phyloP scores from a whole-genome alignment of 2,113 vertebrate genomes.

The Arothron firmamentum region DNA sequence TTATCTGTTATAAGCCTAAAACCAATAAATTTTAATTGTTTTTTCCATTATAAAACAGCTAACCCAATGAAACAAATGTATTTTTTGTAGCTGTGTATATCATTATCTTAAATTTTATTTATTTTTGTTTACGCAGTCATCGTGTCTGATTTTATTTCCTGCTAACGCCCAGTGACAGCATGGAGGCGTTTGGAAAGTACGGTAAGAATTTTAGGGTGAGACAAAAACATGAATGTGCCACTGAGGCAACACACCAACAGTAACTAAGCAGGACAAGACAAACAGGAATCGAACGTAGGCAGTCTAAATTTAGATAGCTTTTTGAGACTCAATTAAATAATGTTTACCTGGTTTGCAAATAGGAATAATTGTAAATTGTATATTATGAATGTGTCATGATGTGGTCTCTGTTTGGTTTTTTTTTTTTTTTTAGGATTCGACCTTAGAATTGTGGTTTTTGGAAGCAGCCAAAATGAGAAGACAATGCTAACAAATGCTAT shows the following conservation, averaged over 20 bases:
- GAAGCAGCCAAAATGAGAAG: slow-evolving; percentile 23
- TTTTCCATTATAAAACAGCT: too few relatives aligned
- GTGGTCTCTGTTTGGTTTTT: not conserved
- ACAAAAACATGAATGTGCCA: not conserved
- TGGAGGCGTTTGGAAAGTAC: not conserved
- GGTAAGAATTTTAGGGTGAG: not conserved
- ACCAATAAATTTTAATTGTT: too few relatives aligned
- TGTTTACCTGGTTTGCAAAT: too few relatives aligned
- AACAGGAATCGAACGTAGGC: not conserved
- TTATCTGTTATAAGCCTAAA: not conserved
- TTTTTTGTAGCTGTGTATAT: too few relatives aligned
- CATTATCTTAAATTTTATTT: not conserved
- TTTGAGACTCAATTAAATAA: too few relatives aligned
- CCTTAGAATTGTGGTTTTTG: slow-evolving; percentile 37
- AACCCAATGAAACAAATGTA: too few relatives aligned
- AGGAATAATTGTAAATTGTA: too few relatives aligned
- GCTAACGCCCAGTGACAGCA: not conserved
- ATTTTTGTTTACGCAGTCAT: not conserved
- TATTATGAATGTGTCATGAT: not conserved
- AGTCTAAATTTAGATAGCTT: too few relatives aligned
- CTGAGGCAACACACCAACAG: too few relatives aligned
- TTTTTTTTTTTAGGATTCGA: slow-evolving; percentile 20
- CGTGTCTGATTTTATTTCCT: too few relatives aligned
- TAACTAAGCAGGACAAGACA: not conserved
- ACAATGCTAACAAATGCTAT: not conserved